Percentiles rank a stretch among this genome's conserved stretches.
Evolutionary conservation across 2,113 vertebrate species (phyloP).

Genomic region (Origma solitaria): DNA sequence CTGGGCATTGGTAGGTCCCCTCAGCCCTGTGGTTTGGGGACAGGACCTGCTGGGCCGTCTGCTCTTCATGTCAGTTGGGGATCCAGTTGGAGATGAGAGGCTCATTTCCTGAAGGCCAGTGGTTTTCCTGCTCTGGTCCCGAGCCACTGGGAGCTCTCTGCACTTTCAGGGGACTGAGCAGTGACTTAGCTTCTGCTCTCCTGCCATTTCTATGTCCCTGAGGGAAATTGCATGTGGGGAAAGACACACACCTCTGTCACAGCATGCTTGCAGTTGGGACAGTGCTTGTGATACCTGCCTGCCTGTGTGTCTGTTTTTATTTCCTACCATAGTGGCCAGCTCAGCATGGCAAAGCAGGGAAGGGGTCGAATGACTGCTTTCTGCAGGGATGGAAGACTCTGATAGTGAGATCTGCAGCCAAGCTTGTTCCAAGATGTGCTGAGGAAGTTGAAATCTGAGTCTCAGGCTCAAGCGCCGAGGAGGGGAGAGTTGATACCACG

Average conservation of each 20-base stretch:
- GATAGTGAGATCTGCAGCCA: background rate
- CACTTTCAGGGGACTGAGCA: background rate
- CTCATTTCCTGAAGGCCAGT: background rate
- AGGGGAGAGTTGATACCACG: background rate
- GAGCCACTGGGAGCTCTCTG: background rate
- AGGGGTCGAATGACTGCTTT: background rate
- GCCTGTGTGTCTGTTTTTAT: conserved; percentile 31
- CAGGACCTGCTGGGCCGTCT: background rate
- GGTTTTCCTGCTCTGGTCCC: background rate
- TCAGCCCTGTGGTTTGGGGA: background rate
- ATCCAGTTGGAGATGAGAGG: background rate
- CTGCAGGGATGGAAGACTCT: background rate
- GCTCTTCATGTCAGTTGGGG: rapidly evolving
- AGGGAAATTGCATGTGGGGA: background rate
- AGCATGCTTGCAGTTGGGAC: background rate
- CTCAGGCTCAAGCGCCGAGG: background rate
- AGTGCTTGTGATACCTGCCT: background rate
- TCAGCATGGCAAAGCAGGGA: background rate
- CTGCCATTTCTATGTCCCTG: background rate
- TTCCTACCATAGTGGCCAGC: background rate
- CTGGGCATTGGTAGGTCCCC: background rate
- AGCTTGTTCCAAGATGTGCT: background rate
- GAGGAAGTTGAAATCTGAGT: background rate
- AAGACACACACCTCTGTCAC: background rate
- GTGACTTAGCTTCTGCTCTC: background rate